phyloP scores from a whole-genome alignment of 2,113 vertebrate genomes.

The Edolisoma coerulescens region DNA sequence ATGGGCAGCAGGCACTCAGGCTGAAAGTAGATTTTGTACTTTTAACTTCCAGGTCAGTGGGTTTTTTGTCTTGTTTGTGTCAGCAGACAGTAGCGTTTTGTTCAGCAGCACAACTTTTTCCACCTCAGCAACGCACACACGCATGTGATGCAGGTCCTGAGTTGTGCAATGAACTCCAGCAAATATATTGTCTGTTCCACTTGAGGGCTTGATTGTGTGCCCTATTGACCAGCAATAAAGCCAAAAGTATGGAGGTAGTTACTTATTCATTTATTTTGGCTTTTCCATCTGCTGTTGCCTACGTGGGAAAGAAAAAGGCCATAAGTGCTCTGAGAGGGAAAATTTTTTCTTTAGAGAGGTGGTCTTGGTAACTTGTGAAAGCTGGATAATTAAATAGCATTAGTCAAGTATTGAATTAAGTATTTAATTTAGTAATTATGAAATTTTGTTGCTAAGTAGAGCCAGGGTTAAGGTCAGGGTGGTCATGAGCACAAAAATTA shows the following conservation, averaged over 20 bases:
- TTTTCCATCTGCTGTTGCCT: background rate
- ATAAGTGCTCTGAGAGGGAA: background rate
- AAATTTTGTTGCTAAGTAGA: background rate
- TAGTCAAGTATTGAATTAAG: background rate
- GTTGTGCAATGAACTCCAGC: background rate
- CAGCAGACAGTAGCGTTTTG: background rate
- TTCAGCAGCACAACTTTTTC: background rate
- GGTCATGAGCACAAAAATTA: background rate
- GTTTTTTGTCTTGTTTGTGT: background rate
- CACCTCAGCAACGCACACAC: background rate
- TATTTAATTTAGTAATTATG: background rate
- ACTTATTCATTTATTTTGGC: background rate
- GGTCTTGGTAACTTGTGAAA: background rate
- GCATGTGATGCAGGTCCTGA: background rate
- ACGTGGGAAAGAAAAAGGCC: background rate
- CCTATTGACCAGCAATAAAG: background rate
- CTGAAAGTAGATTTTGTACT: background rate
- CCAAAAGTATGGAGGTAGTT: background rate
- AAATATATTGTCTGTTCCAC: background rate
- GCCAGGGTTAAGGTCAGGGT: background rate
- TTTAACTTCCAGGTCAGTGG: slow-evolving; percentile 22
- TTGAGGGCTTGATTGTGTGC: background rate
- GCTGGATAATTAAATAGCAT: background rate
- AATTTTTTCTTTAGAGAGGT: background rate
- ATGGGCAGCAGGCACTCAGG: background rate